Evolutionary conservation across 53 echinoderm and acorn worm species (phyloP).

Genomic region (Hippasteria phrygiana): DNA sequence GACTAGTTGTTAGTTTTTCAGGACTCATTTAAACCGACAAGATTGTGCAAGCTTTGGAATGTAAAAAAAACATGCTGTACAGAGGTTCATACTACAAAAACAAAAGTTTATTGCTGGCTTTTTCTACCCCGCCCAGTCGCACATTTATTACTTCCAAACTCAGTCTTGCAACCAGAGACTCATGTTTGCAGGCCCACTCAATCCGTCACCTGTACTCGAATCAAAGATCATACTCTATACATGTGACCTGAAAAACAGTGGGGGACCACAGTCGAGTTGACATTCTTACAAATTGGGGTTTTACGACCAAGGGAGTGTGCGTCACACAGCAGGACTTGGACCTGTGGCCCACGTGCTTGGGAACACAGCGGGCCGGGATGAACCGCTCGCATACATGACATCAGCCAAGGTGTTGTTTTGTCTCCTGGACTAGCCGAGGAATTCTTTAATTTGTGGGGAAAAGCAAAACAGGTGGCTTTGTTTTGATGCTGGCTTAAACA

Average conservation of each 20-base stretch:
- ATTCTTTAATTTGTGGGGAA: neutral
- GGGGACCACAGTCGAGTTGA: neutral
- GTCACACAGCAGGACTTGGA: constrained; percentile 29
- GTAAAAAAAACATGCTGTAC: no score
- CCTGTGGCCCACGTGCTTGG: constrained; percentile 22
- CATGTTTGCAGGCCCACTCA: no score
- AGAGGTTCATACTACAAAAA: no score
- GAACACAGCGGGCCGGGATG: constrained; percentile 10
- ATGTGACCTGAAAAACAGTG: neutral
- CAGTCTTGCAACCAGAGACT: no score
- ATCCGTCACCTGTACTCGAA: no score
- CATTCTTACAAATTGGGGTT: constrained; percentile 27
- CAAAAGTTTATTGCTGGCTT: no score
- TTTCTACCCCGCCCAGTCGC: no score
- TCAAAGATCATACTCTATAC: neutral
- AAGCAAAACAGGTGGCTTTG: constrained; percentile 19
- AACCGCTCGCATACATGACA: neutral
- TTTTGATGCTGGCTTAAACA: no score
- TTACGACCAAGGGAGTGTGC: neutral
- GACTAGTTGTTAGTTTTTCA: no score
- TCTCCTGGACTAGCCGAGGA: neutral
- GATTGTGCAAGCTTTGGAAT: no score
- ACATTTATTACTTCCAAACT: no score
- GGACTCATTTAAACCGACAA: no score
- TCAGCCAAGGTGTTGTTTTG: neutral